Evolutionary conservation across 2,888 invertebrate genomes (phyloP), one percentile per base, ranked within the genome.

Genomic region (Portevinia maculata): DNA sequence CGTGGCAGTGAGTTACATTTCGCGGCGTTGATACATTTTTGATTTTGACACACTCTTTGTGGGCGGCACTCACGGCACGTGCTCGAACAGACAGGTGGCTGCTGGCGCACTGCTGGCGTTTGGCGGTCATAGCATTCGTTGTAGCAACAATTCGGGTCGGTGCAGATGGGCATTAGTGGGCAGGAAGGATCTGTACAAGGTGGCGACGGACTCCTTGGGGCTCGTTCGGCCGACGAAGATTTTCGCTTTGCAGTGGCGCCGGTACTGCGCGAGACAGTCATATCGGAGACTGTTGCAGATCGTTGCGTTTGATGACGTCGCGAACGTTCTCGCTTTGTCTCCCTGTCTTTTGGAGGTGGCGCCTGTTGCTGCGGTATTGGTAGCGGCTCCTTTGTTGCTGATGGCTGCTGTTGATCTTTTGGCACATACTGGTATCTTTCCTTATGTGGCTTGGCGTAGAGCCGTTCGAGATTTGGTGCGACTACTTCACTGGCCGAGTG

Each of bases 1-100:
- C 90, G 89, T 86, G 91, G 91, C 90, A 91, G 90, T 90, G 91
- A 91, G 87, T 91, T 91, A 87, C 91, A 91, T 87, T 91, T 91
- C 85, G 90, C 89, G 85, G 90, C 89, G 75, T 90, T 90, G 81
- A 89, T 87, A 86, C 91, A 91, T 87, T 90, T 90, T 60, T 90
- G 88, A 87, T 90, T 90, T 86, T 88, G 90, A 86, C 91, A 91
- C 52, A 88, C 86, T 52, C 90, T 86, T 64, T 87, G 84, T 30
- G 91, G 90, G 8, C 89, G 89, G 46, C 90, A 89, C 73, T 90
- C 90, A 19, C 90, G 88, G 70, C 89, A 90, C 81, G 90, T 90
- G 62, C 90, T 89, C n/a, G 78, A 60, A 74, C 90, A 91, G 52
- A 89, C 88, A 84, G 85, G 67, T 60, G 85, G 85, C 52, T 64